phyloP scores from a whole-genome alignment of 2,113 vertebrate species.

The Choloepus hoffmanni region DNA sequence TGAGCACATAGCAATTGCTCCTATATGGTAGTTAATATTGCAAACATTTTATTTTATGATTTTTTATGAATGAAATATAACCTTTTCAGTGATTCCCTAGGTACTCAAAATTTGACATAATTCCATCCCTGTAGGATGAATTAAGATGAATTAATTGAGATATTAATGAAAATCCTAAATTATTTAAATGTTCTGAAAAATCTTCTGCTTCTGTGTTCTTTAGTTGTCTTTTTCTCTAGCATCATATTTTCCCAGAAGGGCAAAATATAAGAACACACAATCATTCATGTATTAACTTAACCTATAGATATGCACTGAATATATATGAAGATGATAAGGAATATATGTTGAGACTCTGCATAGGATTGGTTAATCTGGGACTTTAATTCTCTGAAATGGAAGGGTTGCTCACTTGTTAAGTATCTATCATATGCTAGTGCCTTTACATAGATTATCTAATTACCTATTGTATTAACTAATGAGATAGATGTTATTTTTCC shows the following conservation, averaged over 20 bases:
- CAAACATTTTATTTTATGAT: not conserved
- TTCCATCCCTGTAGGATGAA: not conserved
- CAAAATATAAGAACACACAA: not conserved
- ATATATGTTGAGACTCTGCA: not conserved
- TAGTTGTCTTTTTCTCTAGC: not conserved
- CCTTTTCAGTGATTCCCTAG: not conserved
- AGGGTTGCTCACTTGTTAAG: not conserved
- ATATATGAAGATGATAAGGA: not conserved
- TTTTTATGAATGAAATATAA: not conserved
- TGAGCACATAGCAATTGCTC: not conserved
- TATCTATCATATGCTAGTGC: not conserved
- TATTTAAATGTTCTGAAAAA: not conserved
- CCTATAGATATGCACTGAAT: not conserved
- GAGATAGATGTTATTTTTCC: not conserved
- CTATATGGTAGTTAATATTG: not conserved
- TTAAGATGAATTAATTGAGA: not conserved
- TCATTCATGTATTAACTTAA: not conserved
- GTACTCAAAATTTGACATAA: not conserved
- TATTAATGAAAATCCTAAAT: not conserved
- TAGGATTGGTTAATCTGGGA: not conserved
- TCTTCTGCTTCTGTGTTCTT: not conserved
- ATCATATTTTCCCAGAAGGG: not conserved
- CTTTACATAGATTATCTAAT: not conserved
- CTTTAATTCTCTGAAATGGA: not conserved
- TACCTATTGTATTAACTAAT: not conserved